A percentile compares a stretch with the other conserved stretches of the same genome.
Evolutionary conservation across 2,113 vertebrate species (phyloP).

Genomic region (Bambusicola thoracicus): DNA sequence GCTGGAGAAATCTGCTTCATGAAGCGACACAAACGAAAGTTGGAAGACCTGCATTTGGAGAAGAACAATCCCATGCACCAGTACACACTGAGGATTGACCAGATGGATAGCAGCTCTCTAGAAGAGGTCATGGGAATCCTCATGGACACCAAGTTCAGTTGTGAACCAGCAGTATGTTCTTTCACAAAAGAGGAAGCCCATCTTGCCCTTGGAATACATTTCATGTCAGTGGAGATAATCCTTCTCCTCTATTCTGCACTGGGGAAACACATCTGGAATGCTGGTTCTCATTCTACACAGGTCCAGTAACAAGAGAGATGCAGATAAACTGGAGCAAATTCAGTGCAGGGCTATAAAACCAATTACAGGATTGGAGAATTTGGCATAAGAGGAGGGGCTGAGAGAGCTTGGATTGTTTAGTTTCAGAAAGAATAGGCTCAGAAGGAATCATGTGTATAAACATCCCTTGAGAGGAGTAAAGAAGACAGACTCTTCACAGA

Average conservation of each 20-base stretch:
- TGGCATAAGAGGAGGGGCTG: neutral
- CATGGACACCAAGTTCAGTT: neutral
- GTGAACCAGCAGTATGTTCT: neutral
- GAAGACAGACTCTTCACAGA: neutral
- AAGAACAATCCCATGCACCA: accelerated
- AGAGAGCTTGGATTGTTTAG: neutral
- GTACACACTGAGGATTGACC: neutral
- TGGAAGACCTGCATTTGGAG: neutral
- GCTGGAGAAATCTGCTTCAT: neutral
- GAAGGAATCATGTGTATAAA: neutral
- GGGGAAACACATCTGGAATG: neutral
- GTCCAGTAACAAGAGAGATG: neutral
- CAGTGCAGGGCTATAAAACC: neutral
- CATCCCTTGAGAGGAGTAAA: neutral
- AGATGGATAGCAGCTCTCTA: neutral
- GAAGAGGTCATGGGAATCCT: neutral
- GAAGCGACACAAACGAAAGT: neutral
- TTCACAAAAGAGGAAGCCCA: neutral
- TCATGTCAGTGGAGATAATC: neutral
- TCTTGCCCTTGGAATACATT: neutral
- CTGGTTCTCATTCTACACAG: neutral
- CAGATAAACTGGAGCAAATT: neutral
- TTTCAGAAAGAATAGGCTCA: neutral
- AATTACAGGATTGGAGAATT: neutral
- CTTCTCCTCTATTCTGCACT: neutral